phyloP scores from a whole-genome alignment of 2,888 invertebrate genomes.

The Drosophila kuntzei region DNA sequence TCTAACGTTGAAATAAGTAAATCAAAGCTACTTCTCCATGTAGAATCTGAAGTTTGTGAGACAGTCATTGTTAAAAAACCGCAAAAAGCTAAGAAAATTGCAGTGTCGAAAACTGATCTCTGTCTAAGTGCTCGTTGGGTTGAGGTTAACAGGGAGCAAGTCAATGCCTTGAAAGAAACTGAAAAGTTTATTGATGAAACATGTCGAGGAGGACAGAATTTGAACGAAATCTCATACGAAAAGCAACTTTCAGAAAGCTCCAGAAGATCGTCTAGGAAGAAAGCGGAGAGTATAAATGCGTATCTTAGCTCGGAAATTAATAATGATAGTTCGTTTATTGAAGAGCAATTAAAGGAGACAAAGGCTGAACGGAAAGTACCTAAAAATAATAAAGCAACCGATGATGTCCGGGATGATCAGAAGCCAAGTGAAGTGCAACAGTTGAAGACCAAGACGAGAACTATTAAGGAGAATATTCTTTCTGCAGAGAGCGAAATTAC shows the following conservation, averaged over 20 bases:
- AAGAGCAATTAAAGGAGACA: neutral
- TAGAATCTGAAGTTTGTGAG: slow-evolving; percentile 5
- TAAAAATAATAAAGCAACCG: neutral
- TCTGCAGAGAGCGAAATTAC: slow-evolving; percentile 4
- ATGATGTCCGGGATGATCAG: neutral
- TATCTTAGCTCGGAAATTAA: slow-evolving; percentile 10
- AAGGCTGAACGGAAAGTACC: neutral
- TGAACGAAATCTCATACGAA: neutral
- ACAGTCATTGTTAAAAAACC: neutral
- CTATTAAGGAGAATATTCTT: neutral
- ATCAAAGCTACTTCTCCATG: neutral
- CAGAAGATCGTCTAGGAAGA: slow-evolving; percentile 1
- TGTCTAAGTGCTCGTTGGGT: slow-evolving; percentile 66
- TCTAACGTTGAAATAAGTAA: neutral
- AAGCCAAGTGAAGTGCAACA: neutral
- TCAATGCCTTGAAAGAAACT: slow-evolving; percentile 45
- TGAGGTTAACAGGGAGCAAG: slow-evolving; percentile 50
- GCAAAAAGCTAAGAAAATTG: neutral
- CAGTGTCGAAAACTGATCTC: slow-evolving; percentile 24
- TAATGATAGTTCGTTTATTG: neutral
- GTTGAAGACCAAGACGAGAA: neutral
- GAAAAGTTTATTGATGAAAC: slow-evolving; percentile 49
- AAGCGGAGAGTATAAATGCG: neutral
- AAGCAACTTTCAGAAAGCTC: neutral
- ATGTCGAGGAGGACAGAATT: slow-evolving; percentile 3